phyloP scores from a whole-genome alignment of 2,113 vertebrate genomes.

The Bubo bubo region DNA sequence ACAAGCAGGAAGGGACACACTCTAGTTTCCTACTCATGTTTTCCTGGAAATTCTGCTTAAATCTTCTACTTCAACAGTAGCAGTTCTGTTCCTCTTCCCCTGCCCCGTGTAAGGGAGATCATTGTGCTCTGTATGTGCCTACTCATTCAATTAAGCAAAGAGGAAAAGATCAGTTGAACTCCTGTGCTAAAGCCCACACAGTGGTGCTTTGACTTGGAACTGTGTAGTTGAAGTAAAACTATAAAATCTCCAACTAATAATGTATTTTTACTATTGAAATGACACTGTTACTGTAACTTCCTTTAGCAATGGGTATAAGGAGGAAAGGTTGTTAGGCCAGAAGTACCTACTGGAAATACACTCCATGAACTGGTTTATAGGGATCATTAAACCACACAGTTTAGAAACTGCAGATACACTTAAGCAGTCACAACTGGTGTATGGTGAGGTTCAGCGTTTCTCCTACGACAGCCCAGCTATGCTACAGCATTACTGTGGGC shows the following conservation, averaged over 20 bases:
- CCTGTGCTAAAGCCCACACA: not conserved
- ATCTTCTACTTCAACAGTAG: not conserved
- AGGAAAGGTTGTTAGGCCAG: not conserved
- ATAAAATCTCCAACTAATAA: not conserved
- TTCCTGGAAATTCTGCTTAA: not conserved
- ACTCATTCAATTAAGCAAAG: not conserved
- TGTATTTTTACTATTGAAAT: not conserved
- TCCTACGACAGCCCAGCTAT: not conserved
- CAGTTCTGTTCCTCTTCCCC: not conserved
- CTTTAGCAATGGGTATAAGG: not conserved
- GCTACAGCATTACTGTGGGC: not conserved
- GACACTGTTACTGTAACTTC: not conserved
- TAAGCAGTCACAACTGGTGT: not conserved
- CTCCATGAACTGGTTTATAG: not conserved
- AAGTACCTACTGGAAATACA: not conserved
- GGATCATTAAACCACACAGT: not conserved
- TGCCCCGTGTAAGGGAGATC: not conserved
- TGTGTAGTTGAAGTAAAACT: not conserved
- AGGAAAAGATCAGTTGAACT: not conserved
- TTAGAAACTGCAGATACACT: not conserved
- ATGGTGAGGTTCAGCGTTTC: not conserved
- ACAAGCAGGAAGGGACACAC: not conserved
- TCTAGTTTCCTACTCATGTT: not conserved
- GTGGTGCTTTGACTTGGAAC: not conserved
- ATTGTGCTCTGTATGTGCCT: fast-evolving